Conservation (phyloP, 2,113 vertebrate species). For the Chrysemys picta region DNA sequence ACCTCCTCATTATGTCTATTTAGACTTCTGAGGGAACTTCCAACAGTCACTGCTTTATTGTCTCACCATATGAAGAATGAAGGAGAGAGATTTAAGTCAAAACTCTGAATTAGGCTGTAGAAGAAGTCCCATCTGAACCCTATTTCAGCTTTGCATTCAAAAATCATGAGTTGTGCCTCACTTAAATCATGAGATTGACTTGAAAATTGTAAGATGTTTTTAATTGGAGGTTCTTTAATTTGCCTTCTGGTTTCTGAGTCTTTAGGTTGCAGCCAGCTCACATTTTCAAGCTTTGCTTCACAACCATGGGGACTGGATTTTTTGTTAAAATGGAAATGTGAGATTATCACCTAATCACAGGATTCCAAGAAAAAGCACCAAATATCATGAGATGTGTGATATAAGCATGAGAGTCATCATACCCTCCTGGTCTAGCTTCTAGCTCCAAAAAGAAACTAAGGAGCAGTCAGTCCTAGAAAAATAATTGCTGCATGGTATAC, state of each 20-base stretch:
- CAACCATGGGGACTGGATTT: background rate
- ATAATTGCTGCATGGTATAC: fast-evolving
- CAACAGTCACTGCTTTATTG: background rate
- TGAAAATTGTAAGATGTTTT: background rate
- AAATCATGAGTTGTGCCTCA: background rate
- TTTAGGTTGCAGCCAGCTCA: background rate
- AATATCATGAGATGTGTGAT: background rate
- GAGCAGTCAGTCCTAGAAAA: background rate
- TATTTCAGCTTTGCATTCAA: background rate
- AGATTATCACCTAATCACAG: background rate
- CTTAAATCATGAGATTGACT: background rate
- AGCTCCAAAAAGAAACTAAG: fast-evolving
- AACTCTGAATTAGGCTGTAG: background rate
- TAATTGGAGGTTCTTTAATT: background rate
- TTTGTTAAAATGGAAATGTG: background rate
- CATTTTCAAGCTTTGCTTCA: background rate
- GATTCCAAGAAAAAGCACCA: background rate
- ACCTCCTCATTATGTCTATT: background rate
- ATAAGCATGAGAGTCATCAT: background rate
- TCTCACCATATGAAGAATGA: background rate
- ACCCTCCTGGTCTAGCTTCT: background rate
- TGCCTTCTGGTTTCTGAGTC: background rate
- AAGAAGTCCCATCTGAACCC: background rate
- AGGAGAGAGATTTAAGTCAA: background rate
- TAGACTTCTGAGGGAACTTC: background rate